Base-by-base conservation (phyloP, 2,797 vertebrate genomes). In the Lutjanus campechanus region DNA sequence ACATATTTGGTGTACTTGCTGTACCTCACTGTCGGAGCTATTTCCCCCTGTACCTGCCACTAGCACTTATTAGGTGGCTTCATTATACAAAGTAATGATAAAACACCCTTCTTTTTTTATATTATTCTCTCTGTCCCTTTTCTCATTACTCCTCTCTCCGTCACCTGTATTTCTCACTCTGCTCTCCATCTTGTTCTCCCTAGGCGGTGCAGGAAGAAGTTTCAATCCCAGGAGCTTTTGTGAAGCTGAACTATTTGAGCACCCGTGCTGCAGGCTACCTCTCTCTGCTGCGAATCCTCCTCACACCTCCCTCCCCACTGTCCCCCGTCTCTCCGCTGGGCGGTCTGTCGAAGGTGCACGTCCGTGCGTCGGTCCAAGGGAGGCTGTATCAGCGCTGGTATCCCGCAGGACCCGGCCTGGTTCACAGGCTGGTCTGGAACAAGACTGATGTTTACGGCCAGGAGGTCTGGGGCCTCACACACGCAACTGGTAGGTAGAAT, bases 401-500 rank as follows among this genome's bases (percentile, higher is more conserved):
- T 92, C 97, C 97, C 22, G 97, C 97, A 29, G 96, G 96, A 73
- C 89, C 96, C n/a, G 96, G 97, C 82, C 93, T 99, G 76, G 94
- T 98, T 67, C 97, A 98, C 85, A 96, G 96, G 0, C 96, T 99
- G 89, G 95, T 97, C 75, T 99, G 98, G 98, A 99, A 99, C 88
- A 99, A 99, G 93, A 99, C 98, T 0, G 98, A 99, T 83, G 96
- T 99, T 77, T 99, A 99, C 29, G 97, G 98, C 69, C 98, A 99
- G 93, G 97, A 97, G 80, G 97, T 99, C 80, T 97, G 96, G 88
- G 98, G 98, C 17, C 96, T 99, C 77, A 96, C 97, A 12, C 95
- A 99, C 76, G 97, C 97, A 49, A 95, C 96, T 69, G 98, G 98
- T 99, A 96, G 20, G 96, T 92, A 73, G 20, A 36, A 61, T n/a